Conservation (phyloP, 1,140 invertebrate species). For the Microplitis demolitor region DNA sequence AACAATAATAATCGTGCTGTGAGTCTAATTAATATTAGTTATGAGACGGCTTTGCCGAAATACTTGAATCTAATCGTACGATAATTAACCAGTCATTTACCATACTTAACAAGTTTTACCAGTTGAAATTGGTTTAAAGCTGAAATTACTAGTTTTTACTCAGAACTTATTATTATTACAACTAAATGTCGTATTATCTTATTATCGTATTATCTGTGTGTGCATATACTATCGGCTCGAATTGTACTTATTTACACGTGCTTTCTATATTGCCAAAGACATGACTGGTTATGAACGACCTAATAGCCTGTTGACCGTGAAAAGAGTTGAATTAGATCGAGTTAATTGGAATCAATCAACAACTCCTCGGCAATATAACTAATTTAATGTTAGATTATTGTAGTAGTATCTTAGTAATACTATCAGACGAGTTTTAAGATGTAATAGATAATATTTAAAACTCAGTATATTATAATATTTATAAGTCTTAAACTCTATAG, state of each 20-base stretch:
- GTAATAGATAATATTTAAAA: too few relatives aligned
- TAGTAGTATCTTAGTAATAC: neutral
- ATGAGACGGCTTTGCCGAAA: neutral
- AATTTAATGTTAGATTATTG: neutral
- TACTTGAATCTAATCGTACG: neutral
- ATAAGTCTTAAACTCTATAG: too few relatives aligned
- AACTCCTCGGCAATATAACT: too few relatives aligned
- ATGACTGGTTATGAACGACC: neutral
- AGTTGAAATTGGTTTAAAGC: constrained; percentile 15
- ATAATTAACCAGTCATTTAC: constrained; percentile 19
- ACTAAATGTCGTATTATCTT: neutral
- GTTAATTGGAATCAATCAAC: constrained; percentile 8
- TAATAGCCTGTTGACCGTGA: neutral
- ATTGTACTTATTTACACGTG: neutral
- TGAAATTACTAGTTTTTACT: neutral
- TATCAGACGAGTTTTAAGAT: too few relatives aligned
- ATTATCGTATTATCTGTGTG: neutral
- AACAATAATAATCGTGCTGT: too few relatives aligned
- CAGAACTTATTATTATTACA: neutral
- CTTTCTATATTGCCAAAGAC: neutral
- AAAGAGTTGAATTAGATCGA: neutral
- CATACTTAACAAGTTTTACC: neutral
- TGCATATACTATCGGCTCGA: neutral
- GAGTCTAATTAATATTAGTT: neutral
- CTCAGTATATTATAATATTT: too few relatives aligned